A percentile compares a stretch with the other conserved stretches of the same genome.
These are phyloP conservation scores for Equus przewalskii DNA, from an alignment of 2,113 vertebrate species.

Conservation along the genomic window DNA sequence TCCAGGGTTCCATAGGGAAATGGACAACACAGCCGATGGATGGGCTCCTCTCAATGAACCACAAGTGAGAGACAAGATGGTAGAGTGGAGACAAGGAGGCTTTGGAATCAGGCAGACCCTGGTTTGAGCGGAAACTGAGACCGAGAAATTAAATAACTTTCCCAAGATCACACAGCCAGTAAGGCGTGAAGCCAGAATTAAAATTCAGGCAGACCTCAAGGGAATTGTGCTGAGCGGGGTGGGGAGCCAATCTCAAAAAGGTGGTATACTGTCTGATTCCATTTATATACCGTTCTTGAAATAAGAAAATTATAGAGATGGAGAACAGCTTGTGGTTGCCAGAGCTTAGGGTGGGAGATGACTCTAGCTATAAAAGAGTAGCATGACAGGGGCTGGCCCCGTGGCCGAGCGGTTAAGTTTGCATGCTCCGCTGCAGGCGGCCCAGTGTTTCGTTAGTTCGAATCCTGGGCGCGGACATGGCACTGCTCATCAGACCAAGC, in stretches of 20 bases:
- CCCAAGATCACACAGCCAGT: not conserved
- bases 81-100: not conserved
- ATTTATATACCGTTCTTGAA: not conserved
- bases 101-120: rapidly evolving
- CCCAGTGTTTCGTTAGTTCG: too few species aligned
- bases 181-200: not conserved
- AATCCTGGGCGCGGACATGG: too few species aligned
- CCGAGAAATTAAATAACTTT: not conserved
- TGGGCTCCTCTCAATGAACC: not conserved
- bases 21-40: not conserved
- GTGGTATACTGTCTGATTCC: too few species aligned
- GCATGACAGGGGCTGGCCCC: not conserved
- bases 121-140: not conserved
- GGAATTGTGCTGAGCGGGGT: not conserved
- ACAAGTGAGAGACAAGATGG: not conserved
- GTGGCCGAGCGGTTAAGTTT: too few species aligned
- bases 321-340: not conserved
- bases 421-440: too few species aligned
- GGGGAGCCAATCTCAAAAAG: not conserved
- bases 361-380: not conserved
- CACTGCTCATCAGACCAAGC: too few species aligned
- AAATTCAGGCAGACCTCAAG: not conserved
- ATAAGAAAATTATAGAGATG: not conserved
- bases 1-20: not conserved
- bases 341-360: not conserved